These are phyloP conservation scores for Pan troglodytes DNA, from an alignment of 2,113 vertebrate genomes.

Conservation along the genomic window NHGRI_mPanTro3-v2.1_pri NC_072407.2:91087501-91088000, in stretches of 20 bases:
- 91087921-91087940: neutral
- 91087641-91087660: neutral
- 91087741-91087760: neutral
- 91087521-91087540: neutral
- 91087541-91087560: neutral
- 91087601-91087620: neutral
- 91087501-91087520: neutral
- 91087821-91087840: neutral
- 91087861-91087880: neutral
- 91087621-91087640: neutral
- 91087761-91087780: neutral
- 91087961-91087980: neutral
- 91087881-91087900: neutral
- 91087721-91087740: neutral
- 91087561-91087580: neutral
- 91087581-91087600: neutral
- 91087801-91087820: neutral
- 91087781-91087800: neutral
- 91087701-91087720: neutral
- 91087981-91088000: neutral
- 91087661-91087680: neutral
- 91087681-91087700: neutral
- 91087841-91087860: neutral
- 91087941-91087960: neutral
- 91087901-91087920: neutral